Percentiles rank a stretch among this genome's conserved stretches.
These are phyloP conservation scores for Chelon labrosus DNA, from an alignment of 2,797 vertebrate species.

Conservation along the genomic window DNA sequence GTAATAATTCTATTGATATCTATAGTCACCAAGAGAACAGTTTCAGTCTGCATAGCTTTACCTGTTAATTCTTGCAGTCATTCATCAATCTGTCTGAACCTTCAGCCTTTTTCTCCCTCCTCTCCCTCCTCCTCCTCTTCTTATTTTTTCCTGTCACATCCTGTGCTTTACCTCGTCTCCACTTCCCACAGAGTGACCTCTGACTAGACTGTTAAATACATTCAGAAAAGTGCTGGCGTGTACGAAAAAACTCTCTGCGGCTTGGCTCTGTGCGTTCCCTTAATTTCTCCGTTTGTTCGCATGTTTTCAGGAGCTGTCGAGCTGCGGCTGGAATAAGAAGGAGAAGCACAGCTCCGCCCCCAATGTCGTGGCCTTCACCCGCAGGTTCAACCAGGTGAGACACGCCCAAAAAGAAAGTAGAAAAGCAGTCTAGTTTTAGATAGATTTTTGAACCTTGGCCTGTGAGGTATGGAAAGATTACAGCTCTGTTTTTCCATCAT, in stretches of 20 bases:
- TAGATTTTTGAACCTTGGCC: conserved; percentile 57
- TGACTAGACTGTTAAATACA: conserved; percentile 35
- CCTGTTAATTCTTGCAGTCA: conserved; percentile 26
- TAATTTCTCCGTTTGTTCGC: conserved; percentile 34
- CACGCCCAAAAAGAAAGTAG: neutral
- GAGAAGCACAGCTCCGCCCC: conserved; percentile 98
- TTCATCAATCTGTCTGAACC: conserved; percentile 22
- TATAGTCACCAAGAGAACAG: neutral
- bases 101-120: conserved; percentile 1
- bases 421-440: conserved; percentile 14
- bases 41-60: conserved; percentile 1
- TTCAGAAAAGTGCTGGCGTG: conserved; percentile 18
- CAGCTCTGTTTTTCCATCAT: conserved; percentile 52
- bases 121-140: conserved; percentile 28
- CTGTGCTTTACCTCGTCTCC: conserved; percentile 18
- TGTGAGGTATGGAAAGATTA: conserved; percentile 33
- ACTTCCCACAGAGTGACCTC: conserved; percentile 34
- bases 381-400: conserved; percentile 98
- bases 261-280: conserved; percentile 1
- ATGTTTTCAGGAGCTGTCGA: conserved; percentile 92
- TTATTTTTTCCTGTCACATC: conserved; percentile 18
- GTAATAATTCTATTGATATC: neutral
- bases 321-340: conserved; percentile 99
- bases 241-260: neutral
- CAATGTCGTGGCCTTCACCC: conserved; percentile 98